Conservation (phyloP, 2,888 invertebrate species). For the Hipparchia sbordonii region DNA sequence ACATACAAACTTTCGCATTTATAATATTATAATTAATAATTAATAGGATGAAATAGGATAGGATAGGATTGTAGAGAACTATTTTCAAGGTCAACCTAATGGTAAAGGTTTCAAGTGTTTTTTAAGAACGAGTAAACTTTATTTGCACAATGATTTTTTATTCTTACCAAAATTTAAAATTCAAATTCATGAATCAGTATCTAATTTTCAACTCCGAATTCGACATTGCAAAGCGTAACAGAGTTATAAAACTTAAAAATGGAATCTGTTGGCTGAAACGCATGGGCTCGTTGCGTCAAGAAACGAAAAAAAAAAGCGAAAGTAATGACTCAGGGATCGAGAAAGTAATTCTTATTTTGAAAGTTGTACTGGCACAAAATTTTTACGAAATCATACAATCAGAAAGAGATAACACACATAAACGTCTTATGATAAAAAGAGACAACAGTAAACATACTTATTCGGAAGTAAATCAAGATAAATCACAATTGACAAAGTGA, state of each 20-base stretch:
- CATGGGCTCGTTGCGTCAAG: constrained; percentile 11
- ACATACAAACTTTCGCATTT: too few relatives aligned
- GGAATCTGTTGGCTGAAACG: constrained; percentile 17
- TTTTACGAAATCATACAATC: constrained; percentile 18
- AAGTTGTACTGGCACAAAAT: constrained; percentile 27
- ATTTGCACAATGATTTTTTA: background rate
- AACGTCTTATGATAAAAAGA: background rate
- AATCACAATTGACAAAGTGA: constrained; percentile 40
- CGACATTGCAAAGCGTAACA: background rate
- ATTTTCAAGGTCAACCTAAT: constrained; percentile 1
- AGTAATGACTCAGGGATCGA: constrained; percentile 32
- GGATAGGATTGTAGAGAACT: background rate
- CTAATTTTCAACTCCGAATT: background rate
- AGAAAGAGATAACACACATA: constrained; percentile 1
- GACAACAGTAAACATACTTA: constrained; percentile 26
- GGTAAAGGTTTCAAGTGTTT: too few relatives aligned
- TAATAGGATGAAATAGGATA: too few relatives aligned
- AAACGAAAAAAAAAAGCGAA: constrained; percentile 36
- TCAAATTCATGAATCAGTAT: background rate
- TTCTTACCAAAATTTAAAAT: background rate
- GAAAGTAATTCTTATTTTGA: constrained; percentile 37
- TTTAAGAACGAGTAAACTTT: background rate
- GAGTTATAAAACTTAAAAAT: constrained; percentile 30
- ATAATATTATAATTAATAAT: too few relatives aligned
- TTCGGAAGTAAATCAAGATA: constrained; percentile 41